Evolutionary conservation across 2,113 vertebrate species (phyloP).

Genomic region (Gambusia affinis): DNA sequence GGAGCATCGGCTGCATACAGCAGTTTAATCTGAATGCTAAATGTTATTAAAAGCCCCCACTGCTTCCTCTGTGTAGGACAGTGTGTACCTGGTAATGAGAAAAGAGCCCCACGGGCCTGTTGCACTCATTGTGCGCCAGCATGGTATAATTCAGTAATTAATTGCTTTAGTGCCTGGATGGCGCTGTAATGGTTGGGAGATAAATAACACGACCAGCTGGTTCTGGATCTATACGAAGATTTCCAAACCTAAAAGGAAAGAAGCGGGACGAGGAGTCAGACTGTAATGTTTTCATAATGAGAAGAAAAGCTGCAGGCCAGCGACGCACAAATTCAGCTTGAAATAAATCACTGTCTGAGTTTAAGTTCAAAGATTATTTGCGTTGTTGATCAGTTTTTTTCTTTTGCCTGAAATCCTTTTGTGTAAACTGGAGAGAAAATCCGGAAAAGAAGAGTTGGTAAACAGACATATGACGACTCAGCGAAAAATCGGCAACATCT

Average conservation of each 20-base stretch:
- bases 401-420: background rate
- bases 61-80: constrained; percentile 49
- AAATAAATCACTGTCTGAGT: background rate
- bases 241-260: background rate
- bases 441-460: too few species aligned
- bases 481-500: background rate
- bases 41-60: constrained; percentile 72
- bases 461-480: too few species aligned
- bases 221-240: constrained; percentile 3
- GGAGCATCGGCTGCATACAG: constrained; percentile 33
- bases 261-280: constrained; percentile 7
- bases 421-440: too few species aligned
- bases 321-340: background rate
- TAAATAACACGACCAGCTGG: constrained; percentile 53
- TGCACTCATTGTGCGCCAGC: constrained; percentile 54
- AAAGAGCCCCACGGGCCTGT: constrained; percentile 53
- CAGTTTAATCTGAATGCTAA: constrained; percentile 69
- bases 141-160: constrained; percentile 69
- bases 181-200: constrained; percentile 53
- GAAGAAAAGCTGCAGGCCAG: constrained; percentile 8
- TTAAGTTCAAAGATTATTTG: background rate
- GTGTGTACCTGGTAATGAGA: constrained; percentile 73
- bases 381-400: background rate
- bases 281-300: constrained; percentile 32
- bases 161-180: constrained; percentile 64